Base-by-base conservation (phyloP, 1,140 invertebrate species). In the Tribolium madens region DNA sequence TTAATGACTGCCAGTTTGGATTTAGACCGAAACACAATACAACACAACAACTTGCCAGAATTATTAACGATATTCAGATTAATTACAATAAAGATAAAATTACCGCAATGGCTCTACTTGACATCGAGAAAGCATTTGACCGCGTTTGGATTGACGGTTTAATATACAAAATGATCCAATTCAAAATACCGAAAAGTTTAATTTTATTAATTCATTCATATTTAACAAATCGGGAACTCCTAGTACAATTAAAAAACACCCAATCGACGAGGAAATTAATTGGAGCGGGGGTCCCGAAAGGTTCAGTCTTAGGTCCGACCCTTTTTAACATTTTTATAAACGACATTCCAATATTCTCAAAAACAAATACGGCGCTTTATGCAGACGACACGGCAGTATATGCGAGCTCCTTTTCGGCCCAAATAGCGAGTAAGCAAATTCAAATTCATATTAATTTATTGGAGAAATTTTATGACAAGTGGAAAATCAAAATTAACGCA, bases 1-100 rank as follows among this genome's bases (percentile, higher is more conserved):
- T 42, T n/a, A 42, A n/a, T 3, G 6, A 83, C 48, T 21, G 83
- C 1, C 85, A 87, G 73, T 86, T 86, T 79, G 86, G 85, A 0
- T 87, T 88, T 47, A 80, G 84, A 78, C 26, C 21, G 21, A 53
- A 71, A 7, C 83, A 85, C 18, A 82, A 71, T 5, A 87, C 86
- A 0, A 78, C 80, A 0, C 82, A 86, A 69, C 86, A 87, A 75
- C 18, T 87, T 2, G 50, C 81, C 0, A 73, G 84, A 57, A 79
- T 88, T 12, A 80, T 81, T 0, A 82, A 84, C 14, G 78, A 84
- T 42, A 83, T 87, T 1, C 76, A 72, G 1, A 33, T 77, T 5
- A 80, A 80, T 12, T 85, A 84, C 17, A 85, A 85, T 68, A 75
- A 69, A 9, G 36, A 74, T 0, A 17, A 68, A 18, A 6, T n/a